Evolutionary conservation across 2,888 invertebrate genomes (phyloP), one percentile per base, ranked within the genome.

Genomic region (Torymus tubicola): DNA sequence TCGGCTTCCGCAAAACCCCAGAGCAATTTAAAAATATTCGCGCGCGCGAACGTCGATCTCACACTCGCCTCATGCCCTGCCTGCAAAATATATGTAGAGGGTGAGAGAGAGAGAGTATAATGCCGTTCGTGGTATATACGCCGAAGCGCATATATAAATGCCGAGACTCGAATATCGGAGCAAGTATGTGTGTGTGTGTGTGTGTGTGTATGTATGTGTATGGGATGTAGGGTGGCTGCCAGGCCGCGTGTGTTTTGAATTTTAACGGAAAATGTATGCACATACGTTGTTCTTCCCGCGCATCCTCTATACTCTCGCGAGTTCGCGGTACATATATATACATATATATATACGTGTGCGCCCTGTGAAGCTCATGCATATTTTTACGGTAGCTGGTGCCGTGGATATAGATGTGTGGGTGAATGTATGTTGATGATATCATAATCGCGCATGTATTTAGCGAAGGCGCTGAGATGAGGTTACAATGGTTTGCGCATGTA

Each of bases 201-300:
- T 31, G 24, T 3, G 3, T 24, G 24, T 24, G 24, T 24, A 24
- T 24, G 24, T 24, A 3, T 24, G 24, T 24, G 3, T n/a, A n/a
- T n/a, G n/a, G 21, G 31, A 0, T 31, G 31, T 31, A 31, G 31
- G 31, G 31, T 5, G 31, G 31, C 31, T 31, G 31, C 31, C 31
- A 58, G n/a, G n/a, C 16, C 14, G 58, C 53, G 71, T 67, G 71
- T 76, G 67, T 75, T 75, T 64, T 75, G 74, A 80, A 80, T 76
- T 76, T 71, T 16, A 76, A 80, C 64, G 53, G 11, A 76, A 76
- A 80, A 21, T 60, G 18, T 55, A 61, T 50, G 71, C 61, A 52
- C 18, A 53, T 21, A 24, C 63, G 53, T 42, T 58, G 64, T 50
- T 55, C 68, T 71, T 31, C 68, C 63, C 21, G 5, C 24, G 8